Base-by-base conservation (phyloP, 37 sponge, comb jelly and placozoan genomes). In the Cliona cf. orientalis region DNA sequence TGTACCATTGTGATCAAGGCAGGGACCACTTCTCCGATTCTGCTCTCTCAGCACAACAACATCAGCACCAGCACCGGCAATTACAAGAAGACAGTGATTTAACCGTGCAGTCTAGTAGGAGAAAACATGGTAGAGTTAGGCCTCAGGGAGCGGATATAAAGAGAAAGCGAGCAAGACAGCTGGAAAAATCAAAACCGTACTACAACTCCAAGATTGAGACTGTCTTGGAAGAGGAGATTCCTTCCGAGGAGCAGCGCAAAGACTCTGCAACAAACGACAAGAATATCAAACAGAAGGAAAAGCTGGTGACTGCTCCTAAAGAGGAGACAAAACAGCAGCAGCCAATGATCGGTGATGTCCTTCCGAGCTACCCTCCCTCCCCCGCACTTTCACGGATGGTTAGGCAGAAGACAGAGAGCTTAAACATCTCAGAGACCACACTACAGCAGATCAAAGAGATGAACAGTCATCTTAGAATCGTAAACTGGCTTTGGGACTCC, bases 401-500 rank as follows among this genome's bases (percentile, higher is more conserved):
- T 26, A 26, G 25, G 73, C 45, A 72, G 46, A 72, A 72, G 43
- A 72, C 73, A 46, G 73, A 72, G 19, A 34, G 33, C 45, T 28
- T 72, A 49, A 72, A 72, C 1, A 26, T 72, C 0, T 44, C 73
- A 42, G 49, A 72, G 21, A 34, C 46, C 46, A 33, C 33, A 6
- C 23, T 72, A 34, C 33, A 72, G 33, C 34, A 72, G 73, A 72
- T 72, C 7, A 72, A 72, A 33, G 73, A 72, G 35, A 72, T 72
- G 73, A 72, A 34, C 34, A 34, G 73, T 26, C 73, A 29, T 72
- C 33, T 72, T 6, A 26, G 49, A 5, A 72, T 72, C 33, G 73
- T 72, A 26, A 72, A 72, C 49, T 72, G 73, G 73, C 35, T 72
- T 6, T 38, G 46, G 56, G 73, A 72, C 73, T 72, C 73, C 19